Conservation (phyloP, 64 coral and sea anemone species). For the Montipora sp. region DNA sequence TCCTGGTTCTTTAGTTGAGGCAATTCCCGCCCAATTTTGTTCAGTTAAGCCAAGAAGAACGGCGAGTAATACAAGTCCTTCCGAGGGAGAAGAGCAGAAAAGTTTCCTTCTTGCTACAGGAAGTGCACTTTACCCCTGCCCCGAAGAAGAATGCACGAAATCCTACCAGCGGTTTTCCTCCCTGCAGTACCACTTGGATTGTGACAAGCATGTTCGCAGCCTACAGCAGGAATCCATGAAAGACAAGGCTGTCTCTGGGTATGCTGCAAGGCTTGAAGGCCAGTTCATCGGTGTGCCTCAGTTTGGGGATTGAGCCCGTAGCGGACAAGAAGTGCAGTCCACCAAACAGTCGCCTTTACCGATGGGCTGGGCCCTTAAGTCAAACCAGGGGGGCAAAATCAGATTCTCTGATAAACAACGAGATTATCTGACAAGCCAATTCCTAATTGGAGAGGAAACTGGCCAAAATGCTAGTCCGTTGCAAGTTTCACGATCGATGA, state of each 20-base stretch:
- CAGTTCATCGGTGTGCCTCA: neutral
- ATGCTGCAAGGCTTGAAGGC: slow-evolving; percentile 16
- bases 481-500: neutral
- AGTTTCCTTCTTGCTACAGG: too few species aligned
- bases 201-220: neutral
- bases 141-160: slow-evolving; percentile 51
- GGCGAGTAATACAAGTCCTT: neutral
- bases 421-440: slow-evolving; percentile 4
- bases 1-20: neutral
- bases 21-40: neutral
- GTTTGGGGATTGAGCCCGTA: neutral
- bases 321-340: neutral
- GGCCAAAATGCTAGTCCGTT: neutral
- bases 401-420: slow-evolving; percentile 51
- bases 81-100: neutral
- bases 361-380: slow-evolving; percentile 58
- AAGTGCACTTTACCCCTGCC: slow-evolving; percentile 8
- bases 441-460: neutral
- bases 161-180: slow-evolving; percentile 61
- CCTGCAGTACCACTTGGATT: slow-evolving; percentile 54
- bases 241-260: neutral
- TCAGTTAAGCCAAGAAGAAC: neutral
- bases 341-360: neutral
- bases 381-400: slow-evolving; percentile 54
- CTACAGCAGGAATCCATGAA: slow-evolving; percentile 3